Evolutionary conservation across 2,888 invertebrate species (phyloP), one percentile per base, ranked within the genome.

Genomic region (Drosophila cracens): DNA sequence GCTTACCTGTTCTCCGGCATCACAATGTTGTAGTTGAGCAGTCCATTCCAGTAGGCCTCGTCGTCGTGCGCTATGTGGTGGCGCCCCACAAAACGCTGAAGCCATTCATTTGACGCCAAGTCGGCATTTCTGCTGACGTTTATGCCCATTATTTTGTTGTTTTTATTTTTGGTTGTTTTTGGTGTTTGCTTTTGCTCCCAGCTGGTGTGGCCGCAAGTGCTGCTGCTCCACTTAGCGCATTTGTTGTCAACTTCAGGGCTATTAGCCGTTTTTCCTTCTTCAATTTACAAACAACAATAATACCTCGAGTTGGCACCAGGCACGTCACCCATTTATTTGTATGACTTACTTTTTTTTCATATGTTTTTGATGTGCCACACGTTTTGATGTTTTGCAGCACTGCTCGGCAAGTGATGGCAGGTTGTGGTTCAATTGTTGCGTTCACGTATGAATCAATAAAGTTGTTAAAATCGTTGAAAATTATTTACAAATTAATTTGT

Each of bases 41-140:
- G 95, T 80, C 96, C 96, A 92, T 98, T 98, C 99, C 99, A 99
- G 93, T 98, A 99, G 0, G 97, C 96, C 92, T 98, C 97, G 92
- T 98, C 97, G 91, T 97, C 97, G 10, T 96, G 95, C 7, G 96
- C 95, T 82, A 99, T 96, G 43, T 96, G 94, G 78, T 82, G 82
- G 13, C 91, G 88, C 21, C 97, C 96, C 75, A 97, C 96, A 92
- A 99, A 97, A 76, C 95, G 95, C 72, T 95, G 94, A 56, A 99
- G 94, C 90, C 96, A 95, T 89, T 96, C 96, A 93, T 99, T 99
- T 76, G 94, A 95, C 33, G 96, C 94, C 79, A 99, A 94, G 92
- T 98, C 97, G 61, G 95, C 95, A 90, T 96, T 96, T 82, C 95
- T 95, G 93, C 97, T 97, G 75, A 97, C 95, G 83, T 96, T 95